Evolutionary conservation across 2,797 vertebrate species (phyloP), one percentile per base, ranked within the genome.

Genomic region (Falco columbarius): DNA sequence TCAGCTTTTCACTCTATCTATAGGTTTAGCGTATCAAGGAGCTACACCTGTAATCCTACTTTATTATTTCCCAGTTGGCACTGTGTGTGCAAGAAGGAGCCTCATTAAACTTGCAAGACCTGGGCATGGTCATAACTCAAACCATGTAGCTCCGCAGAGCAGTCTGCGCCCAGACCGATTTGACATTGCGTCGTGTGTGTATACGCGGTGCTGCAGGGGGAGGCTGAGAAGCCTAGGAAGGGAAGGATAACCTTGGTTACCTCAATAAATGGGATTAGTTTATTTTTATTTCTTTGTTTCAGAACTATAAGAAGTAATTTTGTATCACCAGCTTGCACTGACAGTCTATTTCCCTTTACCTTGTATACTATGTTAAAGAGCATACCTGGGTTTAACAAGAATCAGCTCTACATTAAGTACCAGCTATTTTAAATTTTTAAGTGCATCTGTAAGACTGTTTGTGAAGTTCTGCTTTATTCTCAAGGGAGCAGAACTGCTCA

Each of bases 121-220:
- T 32, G 62, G 61, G 44, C 47, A 58, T 21, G 65, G 65, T 40
- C 79, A 32, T 81, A 90, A 71, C 55, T 82, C 72, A 54, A 24
- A 87, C 6, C 40, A 15, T 5, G 36, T 42, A 38, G 62, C 63
- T 65, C 44, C 7, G 1, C 8, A 20, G 67, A 61, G 34, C 46
- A 22, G 44, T 3, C 54, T 71, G 54, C 2, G 14, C 40, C 59
- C 61, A 29, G 74, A 11, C 52, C 3, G 3, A 7, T 67, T n/a
- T 54, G 71, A 55, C 27, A 4, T 8, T 15, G 2, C 46, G 17
- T 55, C 44, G 5, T 13, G 17, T 13, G 13, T 32, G 17, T 18
- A 3, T 5, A 19, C 40, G 5, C 1, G 4, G 51, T 32, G 71
- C 66, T 52, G 36, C 0, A 0, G 24, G 30, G 23, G 12, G 62